phyloP scores from a whole-genome alignment of 2,888 invertebrate genomes.

The Noctua pronuba region DNA sequence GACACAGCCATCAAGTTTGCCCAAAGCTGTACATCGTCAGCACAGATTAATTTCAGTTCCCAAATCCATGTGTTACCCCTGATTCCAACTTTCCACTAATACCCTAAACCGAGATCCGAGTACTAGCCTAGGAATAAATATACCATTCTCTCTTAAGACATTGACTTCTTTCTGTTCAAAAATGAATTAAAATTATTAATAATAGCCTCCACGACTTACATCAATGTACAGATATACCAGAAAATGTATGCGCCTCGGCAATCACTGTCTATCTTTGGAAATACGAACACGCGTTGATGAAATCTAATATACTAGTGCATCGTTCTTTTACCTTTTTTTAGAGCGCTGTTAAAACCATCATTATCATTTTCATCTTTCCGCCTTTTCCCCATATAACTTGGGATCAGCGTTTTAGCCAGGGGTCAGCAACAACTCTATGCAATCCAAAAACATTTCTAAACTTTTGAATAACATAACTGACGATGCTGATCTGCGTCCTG shows the following conservation, averaged over 20 bases:
- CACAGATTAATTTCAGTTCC: slow-evolving; percentile 12
- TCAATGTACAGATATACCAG: not conserved
- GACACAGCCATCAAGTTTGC: not conserved
- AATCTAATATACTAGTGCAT: not conserved
- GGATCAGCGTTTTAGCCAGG: too few species aligned
- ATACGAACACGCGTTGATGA: not conserved
- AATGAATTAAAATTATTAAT: not conserved
- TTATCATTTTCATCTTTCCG: not conserved
- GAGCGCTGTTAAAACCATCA: not conserved
- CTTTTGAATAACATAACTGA: not conserved
- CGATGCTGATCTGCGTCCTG: not conserved
- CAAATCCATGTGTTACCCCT: slow-evolving; percentile 13
- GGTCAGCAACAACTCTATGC: not conserved
- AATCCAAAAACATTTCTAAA: not conserved
- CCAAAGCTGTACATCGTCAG: not conserved
- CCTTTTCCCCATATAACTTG: not conserved
- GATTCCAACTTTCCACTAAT: slow-evolving; percentile 22
- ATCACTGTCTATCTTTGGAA: not conserved
- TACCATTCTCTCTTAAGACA: slow-evolving; percentile 3
- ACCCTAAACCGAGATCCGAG: slow-evolving; percentile 37
- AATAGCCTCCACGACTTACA: not conserved
- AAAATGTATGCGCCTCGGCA: not conserved
- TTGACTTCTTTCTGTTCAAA: not conserved
- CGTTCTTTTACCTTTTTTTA: not conserved
- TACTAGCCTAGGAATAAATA: slow-evolving; percentile 6